A percentile compares a stretch with the other conserved stretches of the same genome.
phyloP scores from a whole-genome alignment of 1,140 invertebrate species.

The Drosophila navojoa region DNA sequence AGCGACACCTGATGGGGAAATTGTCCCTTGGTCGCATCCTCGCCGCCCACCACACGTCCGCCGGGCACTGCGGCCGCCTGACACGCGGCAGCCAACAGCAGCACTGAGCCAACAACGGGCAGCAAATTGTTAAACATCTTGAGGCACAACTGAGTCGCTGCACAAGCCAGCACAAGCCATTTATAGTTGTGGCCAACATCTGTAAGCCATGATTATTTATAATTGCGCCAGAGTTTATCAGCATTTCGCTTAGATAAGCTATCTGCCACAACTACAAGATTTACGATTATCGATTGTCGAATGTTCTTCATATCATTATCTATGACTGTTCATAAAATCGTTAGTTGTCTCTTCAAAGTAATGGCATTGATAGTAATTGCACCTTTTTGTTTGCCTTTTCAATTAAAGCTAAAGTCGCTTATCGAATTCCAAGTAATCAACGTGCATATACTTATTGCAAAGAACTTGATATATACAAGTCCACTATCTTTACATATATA shows the following conservation, averaged over 20 bases:
- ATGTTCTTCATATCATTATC: constrained; percentile 5
- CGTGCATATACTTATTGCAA: no score
- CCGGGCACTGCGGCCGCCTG: constrained; percentile 42
- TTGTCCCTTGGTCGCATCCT: constrained; percentile 69
- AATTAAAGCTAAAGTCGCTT: no score
- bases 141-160: not conserved
- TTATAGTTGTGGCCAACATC: not conserved
- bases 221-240: not conserved
- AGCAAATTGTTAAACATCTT: constrained; percentile 10
- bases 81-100: constrained; percentile 9
- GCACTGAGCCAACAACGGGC: not conserved
- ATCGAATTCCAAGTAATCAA: no score
- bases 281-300: not conserved
- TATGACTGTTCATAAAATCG: not conserved
- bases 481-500: no score
- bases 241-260: not conserved
- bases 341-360: not conserved
- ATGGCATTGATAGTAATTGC: not conserved
- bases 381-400: not conserved
- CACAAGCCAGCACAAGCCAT: not conserved
- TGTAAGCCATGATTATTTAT: constrained; percentile 9
- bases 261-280: not conserved
- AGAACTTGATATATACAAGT: no score
- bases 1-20: constrained; percentile 85
- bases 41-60: constrained; percentile 85